Conservation (phyloP, 2,888 invertebrate species). For the Mythimna ferrago region DNA sequence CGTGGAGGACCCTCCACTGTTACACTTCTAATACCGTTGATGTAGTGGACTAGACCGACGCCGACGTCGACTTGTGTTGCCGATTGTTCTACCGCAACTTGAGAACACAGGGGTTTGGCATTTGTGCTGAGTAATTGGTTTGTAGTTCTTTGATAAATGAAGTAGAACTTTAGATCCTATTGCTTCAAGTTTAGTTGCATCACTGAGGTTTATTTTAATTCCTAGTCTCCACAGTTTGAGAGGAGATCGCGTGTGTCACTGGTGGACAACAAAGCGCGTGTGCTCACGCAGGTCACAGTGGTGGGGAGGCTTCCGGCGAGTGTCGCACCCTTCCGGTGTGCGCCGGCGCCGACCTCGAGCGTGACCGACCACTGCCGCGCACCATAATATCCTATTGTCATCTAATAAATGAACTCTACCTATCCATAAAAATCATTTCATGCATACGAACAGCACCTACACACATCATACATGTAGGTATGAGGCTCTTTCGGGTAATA, state of each 20-base stretch:
- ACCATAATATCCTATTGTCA: conserved; percentile 82
- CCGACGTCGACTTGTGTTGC: conserved; percentile 61
- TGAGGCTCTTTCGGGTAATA: conserved; percentile 53
- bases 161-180: background rate
- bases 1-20: conserved; percentile 70
- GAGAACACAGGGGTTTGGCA: conserved; percentile 23
- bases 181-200: conserved; percentile 17
- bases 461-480: conserved; percentile 12
- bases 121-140: conserved; percentile 21
- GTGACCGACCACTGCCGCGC: conserved; percentile 78
- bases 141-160: background rate
- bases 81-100: conserved; percentile 55
- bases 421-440: conserved; percentile 72
- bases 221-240: conserved; percentile 41
- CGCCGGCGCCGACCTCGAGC: conserved; percentile 82
- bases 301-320: conserved; percentile 82
- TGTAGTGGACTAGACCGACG: conserved; percentile 63
- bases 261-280: conserved; percentile 80
- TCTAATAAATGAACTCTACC: conserved; percentile 80
- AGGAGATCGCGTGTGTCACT: conserved; percentile 78
- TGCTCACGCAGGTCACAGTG: conserved; percentile 81
- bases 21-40: conserved; percentile 75
- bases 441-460: conserved; percentile 52
- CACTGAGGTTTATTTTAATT: conserved; percentile 24
- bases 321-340: conserved; percentile 89